Evolutionary conservation across 2,888 invertebrate species (phyloP), one percentile per base, ranked within the genome.

Genomic region (Dicyrtoma fusca): DNA sequence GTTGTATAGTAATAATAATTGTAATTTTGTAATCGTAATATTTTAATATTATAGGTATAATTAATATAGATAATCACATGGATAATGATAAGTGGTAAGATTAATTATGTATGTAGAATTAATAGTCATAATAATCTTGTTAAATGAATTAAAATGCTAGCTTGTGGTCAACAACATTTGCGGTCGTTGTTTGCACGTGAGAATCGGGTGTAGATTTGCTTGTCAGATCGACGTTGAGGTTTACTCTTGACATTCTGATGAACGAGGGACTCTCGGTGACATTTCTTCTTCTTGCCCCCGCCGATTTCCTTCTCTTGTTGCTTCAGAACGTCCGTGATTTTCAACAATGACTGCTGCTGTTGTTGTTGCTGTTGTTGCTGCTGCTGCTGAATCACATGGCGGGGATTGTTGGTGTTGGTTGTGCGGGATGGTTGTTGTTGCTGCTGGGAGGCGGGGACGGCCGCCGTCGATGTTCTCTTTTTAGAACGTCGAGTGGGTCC

Each of bases 111-210:
- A n/a, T n/a, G n/a, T 59, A 2, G 25, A 42, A 19, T 34, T 34
- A n/a, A 45, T 45, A 47, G 21, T 47, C 10, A 47, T 49, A 59
- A 61, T 61, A 61, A 61, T 44, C 34, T 34, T 21, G 14, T 53
- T 3, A 53, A 17, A 53, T 19, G 44, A 26, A 61, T 34, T 61
- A 34, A 17, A 21, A 55, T 26, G 51, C 19, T 2, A 53, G 17
- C 26, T 26, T 65, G 55, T 68, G 57, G 68, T 68, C 68, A 68
- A 68, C 68, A 68, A 25, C 65, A 65, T 34, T 65, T 65, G 47
- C 71, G 71, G 44, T 71, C 71, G 51, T 71, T 71, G 64, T 71
- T 71, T 45, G 65, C 59, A 23, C 71, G 71, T 34, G 71, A 71
- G 59, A 47, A 55, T 57, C 71, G 71, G 47, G 64, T 71, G 71